Conservation (phyloP, 2,113 vertebrate species). For the Thomomys bottae region DNA sequence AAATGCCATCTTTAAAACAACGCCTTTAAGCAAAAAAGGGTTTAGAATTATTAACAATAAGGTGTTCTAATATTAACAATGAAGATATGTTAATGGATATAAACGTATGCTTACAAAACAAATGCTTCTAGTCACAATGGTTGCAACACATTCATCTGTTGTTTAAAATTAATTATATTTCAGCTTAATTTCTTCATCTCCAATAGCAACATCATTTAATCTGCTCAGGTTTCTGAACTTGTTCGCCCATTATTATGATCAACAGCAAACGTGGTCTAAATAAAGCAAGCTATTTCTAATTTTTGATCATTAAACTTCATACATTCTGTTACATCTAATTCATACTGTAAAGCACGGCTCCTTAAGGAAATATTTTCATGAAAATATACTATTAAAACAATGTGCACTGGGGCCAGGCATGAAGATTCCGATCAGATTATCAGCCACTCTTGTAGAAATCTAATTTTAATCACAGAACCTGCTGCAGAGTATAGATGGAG, state of each 20-base stretch:
- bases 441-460: neutral
- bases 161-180: neutral
- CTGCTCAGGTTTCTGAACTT: neutral
- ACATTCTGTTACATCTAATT: neutral
- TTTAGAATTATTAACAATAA: neutral
- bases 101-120: neutral
- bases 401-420: neutral
- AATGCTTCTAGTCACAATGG: neutral
- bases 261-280: neutral
- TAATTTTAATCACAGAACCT: neutral
- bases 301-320: neutral
- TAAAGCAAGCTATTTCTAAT: slow-evolving; percentile 16
- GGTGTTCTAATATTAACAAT: neutral
- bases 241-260: neutral
- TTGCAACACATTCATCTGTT: neutral
- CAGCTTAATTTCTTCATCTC: neutral
- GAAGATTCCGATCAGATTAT: neutral
- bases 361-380: neutral
- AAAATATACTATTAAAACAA: neutral
- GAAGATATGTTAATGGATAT: neutral
- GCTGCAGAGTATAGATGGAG: neutral
- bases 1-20: slow-evolving; percentile 4
- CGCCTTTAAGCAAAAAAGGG: neutral
- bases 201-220: neutral
- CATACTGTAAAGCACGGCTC: neutral